A percentile compares a stretch with the other conserved stretches of the same genome.
phyloP scores from a whole-genome alignment of 64 coral and sea anemone genomes.

The Orbicella faveolata region DNA sequence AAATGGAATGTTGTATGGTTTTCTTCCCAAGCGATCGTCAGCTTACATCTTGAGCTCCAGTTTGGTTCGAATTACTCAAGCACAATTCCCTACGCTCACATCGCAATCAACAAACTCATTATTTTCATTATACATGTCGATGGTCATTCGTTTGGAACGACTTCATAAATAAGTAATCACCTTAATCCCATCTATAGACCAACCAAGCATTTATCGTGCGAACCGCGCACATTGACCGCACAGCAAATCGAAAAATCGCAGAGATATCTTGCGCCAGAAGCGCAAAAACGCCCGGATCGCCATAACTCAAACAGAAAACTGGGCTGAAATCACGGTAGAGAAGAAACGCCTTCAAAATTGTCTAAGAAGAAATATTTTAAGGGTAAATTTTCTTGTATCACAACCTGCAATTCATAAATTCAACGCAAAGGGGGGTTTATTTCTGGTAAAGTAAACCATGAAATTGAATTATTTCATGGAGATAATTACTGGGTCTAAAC shows the following conservation, averaged over 20 bases:
- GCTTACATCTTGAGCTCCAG: neutral
- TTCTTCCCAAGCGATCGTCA: neutral
- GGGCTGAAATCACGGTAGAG: neutral
- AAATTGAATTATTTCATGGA: neutral
- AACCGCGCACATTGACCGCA: slow-evolving; percentile 7
- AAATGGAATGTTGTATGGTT: too few species aligned
- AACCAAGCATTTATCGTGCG: slow-evolving; percentile 6
- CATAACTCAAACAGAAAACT: too few species aligned
- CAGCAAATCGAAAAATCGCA: neutral
- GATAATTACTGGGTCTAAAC: neutral
- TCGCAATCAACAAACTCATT: slow-evolving; percentile 4
- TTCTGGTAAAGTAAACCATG: neutral
- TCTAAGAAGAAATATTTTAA: neutral
- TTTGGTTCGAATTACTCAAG: neutral
- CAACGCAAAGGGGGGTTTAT: neutral
- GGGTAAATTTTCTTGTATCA: neutral
- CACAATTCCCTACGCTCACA: neutral
- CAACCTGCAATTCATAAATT: neutral
- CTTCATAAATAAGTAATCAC: slow-evolving; percentile 44
- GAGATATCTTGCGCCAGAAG: neutral
- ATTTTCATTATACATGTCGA: slow-evolving; percentile 26
- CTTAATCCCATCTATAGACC: slow-evolving; percentile 11
- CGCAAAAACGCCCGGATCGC: neutral
- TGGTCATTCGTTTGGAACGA: slow-evolving; percentile 44
- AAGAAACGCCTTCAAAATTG: neutral